phyloP scores from a whole-genome alignment of 2,113 vertebrate genomes.

The Aphelocoma coerulescens region DNA sequence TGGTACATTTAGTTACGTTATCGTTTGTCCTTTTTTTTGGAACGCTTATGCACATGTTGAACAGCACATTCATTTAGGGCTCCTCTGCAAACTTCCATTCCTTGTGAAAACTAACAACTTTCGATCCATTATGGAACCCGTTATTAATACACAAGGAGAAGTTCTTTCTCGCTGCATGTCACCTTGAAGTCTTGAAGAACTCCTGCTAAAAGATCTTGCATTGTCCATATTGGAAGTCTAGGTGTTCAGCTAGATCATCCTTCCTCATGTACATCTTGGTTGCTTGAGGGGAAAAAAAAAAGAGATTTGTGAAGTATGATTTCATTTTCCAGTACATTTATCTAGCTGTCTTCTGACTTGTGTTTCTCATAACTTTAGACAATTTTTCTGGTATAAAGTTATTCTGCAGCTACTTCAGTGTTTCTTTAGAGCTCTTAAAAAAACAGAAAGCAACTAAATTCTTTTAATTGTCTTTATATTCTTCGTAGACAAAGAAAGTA shows the following conservation, averaged over 20 bases:
- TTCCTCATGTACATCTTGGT: background rate
- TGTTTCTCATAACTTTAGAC: background rate
- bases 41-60: fast-evolving
- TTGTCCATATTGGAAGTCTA: background rate
- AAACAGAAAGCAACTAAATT: background rate
- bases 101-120: background rate
- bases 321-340: background rate
- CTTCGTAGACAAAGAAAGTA: background rate
- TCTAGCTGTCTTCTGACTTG: background rate
- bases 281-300: background rate
- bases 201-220: background rate
- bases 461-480: background rate
- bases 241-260: background rate
- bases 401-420: background rate
- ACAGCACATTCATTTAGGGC: background rate
- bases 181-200: background rate
- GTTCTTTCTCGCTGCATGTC: background rate
- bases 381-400: background rate
- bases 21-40: background rate
- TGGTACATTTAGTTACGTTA: background rate
- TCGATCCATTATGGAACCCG: background rate
- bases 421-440: background rate
- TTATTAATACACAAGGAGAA: background rate
- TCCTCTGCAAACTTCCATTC: background rate
- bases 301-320: background rate